phyloP scores from a whole-genome alignment of 2,888 invertebrate species.

The Trisateles emortualis region DNA sequence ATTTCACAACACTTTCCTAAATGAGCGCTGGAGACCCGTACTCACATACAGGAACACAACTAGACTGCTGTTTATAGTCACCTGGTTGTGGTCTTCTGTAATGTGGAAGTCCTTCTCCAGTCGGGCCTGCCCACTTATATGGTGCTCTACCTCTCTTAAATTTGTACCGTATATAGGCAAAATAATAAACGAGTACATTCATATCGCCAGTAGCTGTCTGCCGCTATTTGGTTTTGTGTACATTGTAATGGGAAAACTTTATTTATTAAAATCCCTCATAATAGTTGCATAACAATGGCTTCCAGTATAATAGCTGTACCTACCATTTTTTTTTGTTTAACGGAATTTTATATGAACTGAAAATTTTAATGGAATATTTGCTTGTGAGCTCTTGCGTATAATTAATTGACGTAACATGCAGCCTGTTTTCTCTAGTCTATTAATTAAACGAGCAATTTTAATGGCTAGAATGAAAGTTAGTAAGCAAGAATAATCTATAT shows the following conservation, averaged over 20 bases:
- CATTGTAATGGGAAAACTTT: conserved; percentile 47
- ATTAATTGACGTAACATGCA: neutral
- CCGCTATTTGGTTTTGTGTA: conserved; percentile 24
- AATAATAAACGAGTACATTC: conserved; percentile 14
- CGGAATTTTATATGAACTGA: conserved; percentile 6
- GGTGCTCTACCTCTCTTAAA: too few relatives aligned
- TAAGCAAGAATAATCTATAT: too few relatives aligned
- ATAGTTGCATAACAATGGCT: conserved; percentile 22
- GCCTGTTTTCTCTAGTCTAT: neutral
- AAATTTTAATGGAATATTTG: conserved; percentile 4
- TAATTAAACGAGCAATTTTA: neutral
- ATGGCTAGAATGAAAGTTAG: neutral
- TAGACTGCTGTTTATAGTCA: too few relatives aligned
- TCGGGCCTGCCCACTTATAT: too few relatives aligned
- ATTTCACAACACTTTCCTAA: too few relatives aligned
- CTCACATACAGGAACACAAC: too few relatives aligned
- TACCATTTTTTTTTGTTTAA: conserved; percentile 14
- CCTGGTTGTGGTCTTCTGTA: too few relatives aligned
- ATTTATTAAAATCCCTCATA: conserved; percentile 42
- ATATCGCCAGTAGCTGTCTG: neutral
- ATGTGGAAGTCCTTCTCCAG: too few relatives aligned
- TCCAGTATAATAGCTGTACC: conserved; percentile 3
- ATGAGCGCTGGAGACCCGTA: too few relatives aligned
- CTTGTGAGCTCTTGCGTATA: neutral
- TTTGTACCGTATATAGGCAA: conserved; percentile 2